A percentile compares a stretch with the other conserved stretches of the same genome.
Conservation (phyloP, 2,888 invertebrate genomes). For the Noctua comes region DNA sequence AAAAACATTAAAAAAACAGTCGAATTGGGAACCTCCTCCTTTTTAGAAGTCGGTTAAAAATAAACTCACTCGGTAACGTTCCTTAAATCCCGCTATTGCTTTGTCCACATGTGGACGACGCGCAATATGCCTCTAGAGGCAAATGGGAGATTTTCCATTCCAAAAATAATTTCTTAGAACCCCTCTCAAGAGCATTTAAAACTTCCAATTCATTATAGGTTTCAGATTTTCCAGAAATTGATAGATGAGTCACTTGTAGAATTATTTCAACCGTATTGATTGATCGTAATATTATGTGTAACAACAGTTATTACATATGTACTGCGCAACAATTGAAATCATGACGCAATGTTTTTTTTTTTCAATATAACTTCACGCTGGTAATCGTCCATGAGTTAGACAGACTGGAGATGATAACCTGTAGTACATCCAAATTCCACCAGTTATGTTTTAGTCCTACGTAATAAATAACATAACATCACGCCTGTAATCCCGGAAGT, state of each 20-base stretch:
- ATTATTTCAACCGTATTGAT: background rate
- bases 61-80: too few species aligned
- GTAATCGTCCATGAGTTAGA: background rate
- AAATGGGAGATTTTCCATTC: background rate
- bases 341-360: background rate
- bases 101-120: too few species aligned
- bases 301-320: background rate
- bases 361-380: background rate
- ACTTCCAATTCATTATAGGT: background rate
- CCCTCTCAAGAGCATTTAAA: background rate
- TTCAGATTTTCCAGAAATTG: background rate
- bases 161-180: slow-evolving; percentile 1
- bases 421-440: background rate
- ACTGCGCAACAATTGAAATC: slow-evolving; percentile 14
- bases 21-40: too few species aligned
- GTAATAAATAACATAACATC: background rate
- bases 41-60: too few species aligned
- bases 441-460: background rate
- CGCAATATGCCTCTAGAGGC: too few species aligned
- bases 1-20: too few species aligned
- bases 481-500: background rate
- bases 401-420: background rate
- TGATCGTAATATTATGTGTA: background rate
- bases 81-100: background rate
- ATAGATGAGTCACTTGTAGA: background rate